A percentile compares a stretch with the other conserved stretches of the same genome.
phyloP scores from a whole-genome alignment of 1,140 invertebrate species.

The Plodia interpunctella region DNA sequence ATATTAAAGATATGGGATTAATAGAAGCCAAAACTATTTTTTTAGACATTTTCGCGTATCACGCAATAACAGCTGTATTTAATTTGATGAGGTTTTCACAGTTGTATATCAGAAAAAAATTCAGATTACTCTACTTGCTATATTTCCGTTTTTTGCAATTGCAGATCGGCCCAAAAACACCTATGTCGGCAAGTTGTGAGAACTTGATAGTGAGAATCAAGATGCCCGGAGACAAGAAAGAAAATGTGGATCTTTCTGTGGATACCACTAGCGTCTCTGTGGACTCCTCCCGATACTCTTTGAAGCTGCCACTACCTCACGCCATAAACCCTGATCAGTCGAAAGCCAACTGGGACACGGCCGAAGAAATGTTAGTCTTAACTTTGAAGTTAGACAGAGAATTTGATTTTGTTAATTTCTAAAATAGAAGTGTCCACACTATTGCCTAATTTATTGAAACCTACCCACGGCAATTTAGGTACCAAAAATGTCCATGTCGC shows the following conservation, averaged over 20 bases:
- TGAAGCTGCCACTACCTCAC: conserved; percentile 87
- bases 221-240: conserved; percentile 84
- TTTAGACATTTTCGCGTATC: no score
- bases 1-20: no score
- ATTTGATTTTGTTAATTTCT: conserved; percentile 91
- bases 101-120: no score
- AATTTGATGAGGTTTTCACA: no score
- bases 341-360: conserved; percentile 87
- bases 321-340: conserved; percentile 87
- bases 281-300: conserved; percentile 79
- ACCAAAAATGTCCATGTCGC: no score
- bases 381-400: conserved; percentile 85
- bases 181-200: conserved; percentile 89
- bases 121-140: neutral
- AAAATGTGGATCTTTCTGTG: conserved; percentile 82
- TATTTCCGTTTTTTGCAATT: conserved; percentile 24
- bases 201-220: conserved; percentile 86
- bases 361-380: conserved; percentile 81
- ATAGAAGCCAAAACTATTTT: no score
- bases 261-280: conserved; percentile 83
- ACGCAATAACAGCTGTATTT: no score
- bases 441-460: neutral
- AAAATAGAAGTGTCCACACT: conserved; percentile 36
- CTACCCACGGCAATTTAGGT: no score
- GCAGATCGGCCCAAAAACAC: conserved; percentile 90